Evolutionary conservation across 2,888 invertebrate species (phyloP).

Genomic region (Drosophila paramelanica): DNA sequence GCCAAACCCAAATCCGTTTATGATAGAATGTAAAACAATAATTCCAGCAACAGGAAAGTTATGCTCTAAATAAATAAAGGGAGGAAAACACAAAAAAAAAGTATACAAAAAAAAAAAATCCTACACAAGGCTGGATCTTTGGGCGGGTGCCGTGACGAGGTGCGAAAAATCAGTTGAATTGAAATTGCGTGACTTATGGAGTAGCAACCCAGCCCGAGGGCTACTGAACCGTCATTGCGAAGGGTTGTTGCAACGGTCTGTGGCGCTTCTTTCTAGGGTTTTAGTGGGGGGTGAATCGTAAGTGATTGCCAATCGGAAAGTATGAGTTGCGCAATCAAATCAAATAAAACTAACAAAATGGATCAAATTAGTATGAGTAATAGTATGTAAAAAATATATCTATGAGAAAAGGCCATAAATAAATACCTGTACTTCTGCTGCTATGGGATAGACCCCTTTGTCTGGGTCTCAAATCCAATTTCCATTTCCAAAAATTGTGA

Average conservation of each 20-base stretch:
- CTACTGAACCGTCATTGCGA: background rate
- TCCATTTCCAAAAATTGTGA: no score
- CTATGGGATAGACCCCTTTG: no score
- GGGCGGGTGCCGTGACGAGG: slow-evolving; percentile 48
- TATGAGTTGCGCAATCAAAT: no score
- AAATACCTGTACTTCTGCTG: no score
- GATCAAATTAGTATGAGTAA: no score
- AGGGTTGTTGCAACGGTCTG: slow-evolving; percentile 8
- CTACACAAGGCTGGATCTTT: slow-evolving; percentile 5
- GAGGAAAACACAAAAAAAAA: background rate
- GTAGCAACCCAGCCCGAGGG: slow-evolving; percentile 22
- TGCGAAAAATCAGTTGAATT: slow-evolving; percentile 65
- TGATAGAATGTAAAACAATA: slow-evolving; percentile 59
- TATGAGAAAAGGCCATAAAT: no score
- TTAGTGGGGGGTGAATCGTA: no score
- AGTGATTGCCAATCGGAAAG: no score
- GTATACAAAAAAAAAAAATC: background rate
- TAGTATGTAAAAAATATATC: no score
- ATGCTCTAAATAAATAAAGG: slow-evolving; percentile 33
- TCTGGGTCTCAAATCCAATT: no score
- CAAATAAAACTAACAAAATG: no score
- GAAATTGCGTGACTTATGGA: slow-evolving; percentile 54
- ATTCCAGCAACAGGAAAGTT: slow-evolving; percentile 29
- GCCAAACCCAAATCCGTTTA: slow-evolving; percentile 55
- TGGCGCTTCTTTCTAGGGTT: no score